Conservation (phyloP, 2,888 invertebrate species). For the Hypselothyrea guttata region DNA sequence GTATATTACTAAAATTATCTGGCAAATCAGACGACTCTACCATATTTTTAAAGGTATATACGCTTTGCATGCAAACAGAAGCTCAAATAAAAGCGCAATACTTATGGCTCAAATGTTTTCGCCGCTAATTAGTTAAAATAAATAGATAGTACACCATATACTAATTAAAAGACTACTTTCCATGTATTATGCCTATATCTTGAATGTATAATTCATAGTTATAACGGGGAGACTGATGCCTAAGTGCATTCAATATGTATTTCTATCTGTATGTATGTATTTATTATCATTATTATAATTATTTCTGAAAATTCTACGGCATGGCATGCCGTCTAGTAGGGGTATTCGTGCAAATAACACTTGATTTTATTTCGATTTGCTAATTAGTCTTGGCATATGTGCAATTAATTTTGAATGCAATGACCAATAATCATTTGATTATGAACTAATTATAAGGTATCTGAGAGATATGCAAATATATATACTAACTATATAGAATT, state of each 20-base stretch:
- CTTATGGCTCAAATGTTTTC: constrained; percentile 23
- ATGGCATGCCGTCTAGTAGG: constrained; percentile 23
- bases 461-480: constrained; percentile 47
- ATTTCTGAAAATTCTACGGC: constrained; percentile 17
- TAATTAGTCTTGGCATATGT: constrained; percentile 56
- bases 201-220: constrained; percentile 52
- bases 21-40: too few species aligned
- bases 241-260: constrained; percentile 32
- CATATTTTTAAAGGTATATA: too few species aligned
- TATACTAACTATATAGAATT: constrained; percentile 16
- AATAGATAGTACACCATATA: constrained; percentile 28
- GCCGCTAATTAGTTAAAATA: too few species aligned
- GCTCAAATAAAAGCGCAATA: background rate
- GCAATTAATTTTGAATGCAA: constrained; percentile 56
- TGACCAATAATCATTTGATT: constrained; percentile 34
- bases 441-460: constrained; percentile 47
- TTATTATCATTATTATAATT: constrained; percentile 18
- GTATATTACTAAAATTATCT: too few species aligned
- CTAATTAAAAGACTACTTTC: constrained; percentile 13
- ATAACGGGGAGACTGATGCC: constrained; percentile 54
- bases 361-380: constrained; percentile 15
- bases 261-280: constrained; percentile 35
- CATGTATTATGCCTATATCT: constrained; percentile 40
- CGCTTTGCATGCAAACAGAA: background rate
- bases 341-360: constrained; percentile 51